Evolutionary conservation across 2,888 invertebrate species (phyloP).

Genomic region (Eulithis testata): DNA sequence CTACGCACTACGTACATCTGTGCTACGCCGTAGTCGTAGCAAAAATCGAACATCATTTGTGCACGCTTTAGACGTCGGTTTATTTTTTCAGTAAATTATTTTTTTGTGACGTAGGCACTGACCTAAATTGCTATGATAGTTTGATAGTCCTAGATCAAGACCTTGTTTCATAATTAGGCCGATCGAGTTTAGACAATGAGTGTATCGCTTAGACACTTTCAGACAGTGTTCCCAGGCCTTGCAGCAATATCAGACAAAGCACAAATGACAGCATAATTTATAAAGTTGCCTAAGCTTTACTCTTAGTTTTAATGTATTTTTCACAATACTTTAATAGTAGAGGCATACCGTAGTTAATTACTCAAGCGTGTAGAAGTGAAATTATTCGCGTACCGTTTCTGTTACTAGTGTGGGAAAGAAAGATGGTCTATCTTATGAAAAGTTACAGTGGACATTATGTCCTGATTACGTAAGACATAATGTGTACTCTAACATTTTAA

Average conservation of each 20-base stretch:
- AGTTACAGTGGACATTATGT: too few species aligned
- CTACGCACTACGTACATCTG: background rate
- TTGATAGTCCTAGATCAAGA: too few species aligned
- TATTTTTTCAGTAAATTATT: too few species aligned
- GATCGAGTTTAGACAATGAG: background rate
- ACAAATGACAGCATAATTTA: slow-evolving; percentile 30
- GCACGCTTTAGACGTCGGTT: too few species aligned
- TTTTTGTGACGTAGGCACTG: too few species aligned
- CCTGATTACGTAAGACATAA: too few species aligned
- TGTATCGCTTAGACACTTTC: slow-evolving; percentile 9
- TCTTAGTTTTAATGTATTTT: slow-evolving; percentile 44
- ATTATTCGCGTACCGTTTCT: background rate
- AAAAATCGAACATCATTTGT: too few species aligned
- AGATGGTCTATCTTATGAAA: too few species aligned
- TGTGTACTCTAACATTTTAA: too few species aligned
- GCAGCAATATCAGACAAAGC: slow-evolving; percentile 25
- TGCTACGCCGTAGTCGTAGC: too few species aligned
- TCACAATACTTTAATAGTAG: slow-evolving; percentile 44
- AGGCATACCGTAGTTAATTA: slow-evolving; percentile 10
- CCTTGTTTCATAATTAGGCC: background rate
- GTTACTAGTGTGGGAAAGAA: background rate
- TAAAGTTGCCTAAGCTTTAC: slow-evolving; percentile 32
- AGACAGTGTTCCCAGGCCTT: slow-evolving; percentile 22
- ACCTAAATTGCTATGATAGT: too few species aligned
- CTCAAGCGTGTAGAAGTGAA: slow-evolving; percentile 14